Evolutionary conservation across 2,888 invertebrate genomes (phyloP).

Genomic region (Lysandra bellargus): DNA sequence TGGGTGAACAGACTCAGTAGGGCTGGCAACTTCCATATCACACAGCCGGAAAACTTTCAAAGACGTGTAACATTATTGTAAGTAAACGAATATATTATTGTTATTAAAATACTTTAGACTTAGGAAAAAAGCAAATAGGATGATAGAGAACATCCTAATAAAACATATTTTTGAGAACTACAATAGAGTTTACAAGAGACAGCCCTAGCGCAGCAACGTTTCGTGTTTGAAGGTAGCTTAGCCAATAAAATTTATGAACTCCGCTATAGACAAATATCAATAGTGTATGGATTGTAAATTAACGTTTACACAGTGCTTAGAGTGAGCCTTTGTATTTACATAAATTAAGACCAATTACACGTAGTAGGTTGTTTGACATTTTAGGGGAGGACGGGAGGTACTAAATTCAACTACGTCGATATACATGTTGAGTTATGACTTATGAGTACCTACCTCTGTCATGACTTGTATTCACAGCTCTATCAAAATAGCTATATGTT

Average conservation of each 20-base stretch:
- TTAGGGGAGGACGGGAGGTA: neutral
- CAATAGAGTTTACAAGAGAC: neutral
- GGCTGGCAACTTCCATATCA: neutral
- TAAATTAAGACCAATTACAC: neutral
- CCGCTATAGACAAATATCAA: slow-evolving; percentile 20
- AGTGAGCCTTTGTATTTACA: slow-evolving; percentile 1
- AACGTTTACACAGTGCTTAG: neutral
- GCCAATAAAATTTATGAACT: slow-evolving; percentile 17
- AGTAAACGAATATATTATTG: neutral
- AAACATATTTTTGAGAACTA: neutral
- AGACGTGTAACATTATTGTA: neutral
- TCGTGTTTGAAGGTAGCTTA: slow-evolving; percentile 16
- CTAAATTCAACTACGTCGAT: neutral
- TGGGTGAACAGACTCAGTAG: slow-evolving; percentile 61
- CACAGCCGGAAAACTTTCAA: neutral
- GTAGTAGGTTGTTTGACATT: neutral
- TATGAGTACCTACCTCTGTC: neutral
- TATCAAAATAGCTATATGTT: too few species aligned
- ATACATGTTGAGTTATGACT: neutral
- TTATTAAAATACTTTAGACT: neutral
- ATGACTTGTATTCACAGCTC: too few species aligned
- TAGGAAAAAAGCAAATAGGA: neutral
- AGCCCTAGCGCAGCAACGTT: neutral
- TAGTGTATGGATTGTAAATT: slow-evolving; percentile 1
- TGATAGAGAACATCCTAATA: neutral